Conservation (phyloP, 2,797 vertebrate genomes). For the Pogonophryne albipinna region DNA sequence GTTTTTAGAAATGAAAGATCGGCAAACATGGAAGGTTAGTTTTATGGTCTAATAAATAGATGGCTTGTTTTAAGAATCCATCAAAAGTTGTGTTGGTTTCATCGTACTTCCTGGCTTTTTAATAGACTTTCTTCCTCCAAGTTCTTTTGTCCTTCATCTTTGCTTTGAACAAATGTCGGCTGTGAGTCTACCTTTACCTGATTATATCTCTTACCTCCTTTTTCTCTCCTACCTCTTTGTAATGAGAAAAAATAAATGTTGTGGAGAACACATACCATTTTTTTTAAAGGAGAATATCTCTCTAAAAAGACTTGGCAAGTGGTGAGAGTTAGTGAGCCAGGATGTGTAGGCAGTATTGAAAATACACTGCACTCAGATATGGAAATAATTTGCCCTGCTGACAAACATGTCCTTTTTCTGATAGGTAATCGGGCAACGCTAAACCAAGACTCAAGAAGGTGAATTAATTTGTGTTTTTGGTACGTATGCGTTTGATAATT, state of each 20-base stretch:
- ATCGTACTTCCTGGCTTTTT: neutral
- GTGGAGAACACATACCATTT: slow-evolving; percentile 5
- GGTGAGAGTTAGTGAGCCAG: slow-evolving; percentile 9
- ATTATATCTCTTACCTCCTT: neutral
- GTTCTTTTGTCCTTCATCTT: neutral
- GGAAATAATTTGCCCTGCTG: slow-evolving; percentile 31
- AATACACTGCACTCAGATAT: slow-evolving; percentile 11
- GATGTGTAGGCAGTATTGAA: slow-evolving; percentile 24
- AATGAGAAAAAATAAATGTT: slow-evolving; percentile 13
- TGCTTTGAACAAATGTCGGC: neutral
- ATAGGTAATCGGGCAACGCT: slow-evolving; percentile 20
- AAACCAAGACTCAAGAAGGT: neutral
- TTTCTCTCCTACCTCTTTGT: neutral
- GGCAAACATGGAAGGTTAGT: slow-evolving; percentile 8
- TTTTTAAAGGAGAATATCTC: neutral
- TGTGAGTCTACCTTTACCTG: neutral
- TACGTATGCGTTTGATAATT: neutral
- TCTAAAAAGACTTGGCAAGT: slow-evolving; percentile 25
- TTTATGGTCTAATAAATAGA: slow-evolving; percentile 18
- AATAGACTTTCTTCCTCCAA: neutral
- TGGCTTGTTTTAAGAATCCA: slow-evolving; percentile 22
- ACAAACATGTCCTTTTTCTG: slow-evolving; percentile 21
- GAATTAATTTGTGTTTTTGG: slow-evolving; percentile 13
- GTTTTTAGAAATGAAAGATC: slow-evolving; percentile 11
- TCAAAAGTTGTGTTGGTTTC: slow-evolving; percentile 19